A percentile compares a stretch with the other conserved stretches of the same genome.
These are phyloP conservation scores for Trididemnum nubilum DNA, from an alignment of 23 tunicate genomes.

Conservation along the genomic window DNA sequence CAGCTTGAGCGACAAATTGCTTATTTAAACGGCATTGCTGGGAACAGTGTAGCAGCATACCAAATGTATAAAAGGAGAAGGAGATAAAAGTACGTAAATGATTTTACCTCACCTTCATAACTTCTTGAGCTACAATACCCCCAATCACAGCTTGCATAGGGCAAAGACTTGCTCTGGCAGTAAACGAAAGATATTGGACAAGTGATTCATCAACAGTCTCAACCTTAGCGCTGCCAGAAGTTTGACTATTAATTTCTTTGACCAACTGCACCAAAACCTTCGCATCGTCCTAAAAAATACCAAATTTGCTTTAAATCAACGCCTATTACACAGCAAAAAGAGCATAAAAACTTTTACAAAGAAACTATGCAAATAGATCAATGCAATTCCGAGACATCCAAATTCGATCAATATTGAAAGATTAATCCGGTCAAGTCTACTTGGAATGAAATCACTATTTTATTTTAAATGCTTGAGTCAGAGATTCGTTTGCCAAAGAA, in stretches of 20 bases:
- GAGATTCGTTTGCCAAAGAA: too few relatives aligned
- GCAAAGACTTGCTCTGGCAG: constrained; percentile 80
- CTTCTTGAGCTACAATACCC: constrained; percentile 99
- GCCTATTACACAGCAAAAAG: too few relatives aligned
- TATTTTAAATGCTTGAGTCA: too few relatives aligned
- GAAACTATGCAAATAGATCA: too few relatives aligned
- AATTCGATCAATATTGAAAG: too few relatives aligned
- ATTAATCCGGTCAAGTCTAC: too few relatives aligned
- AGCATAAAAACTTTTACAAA: too few relatives aligned
- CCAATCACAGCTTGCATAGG: constrained; percentile 96
- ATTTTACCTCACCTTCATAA: constrained; percentile 89
- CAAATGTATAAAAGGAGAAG: neutral
- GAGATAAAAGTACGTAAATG: neutral
- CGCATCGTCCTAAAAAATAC: constrained; percentile 71
- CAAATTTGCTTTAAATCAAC: neutral
- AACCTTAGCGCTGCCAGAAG: constrained; percentile 35
- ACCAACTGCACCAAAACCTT: constrained; percentile 52
- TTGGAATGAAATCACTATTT: too few relatives aligned
- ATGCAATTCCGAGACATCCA: too few relatives aligned
- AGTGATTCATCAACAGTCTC: constrained; percentile 57
- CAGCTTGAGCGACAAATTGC: neutral
- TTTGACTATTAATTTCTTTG: constrained; percentile 36
- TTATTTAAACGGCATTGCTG: neutral
- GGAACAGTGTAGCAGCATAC: neutral
- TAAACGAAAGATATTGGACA: constrained; percentile 41